These are phyloP conservation scores for Chelon labrosus DNA, from an alignment of 2,797 vertebrate species.

Conservation along the genomic window DNA sequence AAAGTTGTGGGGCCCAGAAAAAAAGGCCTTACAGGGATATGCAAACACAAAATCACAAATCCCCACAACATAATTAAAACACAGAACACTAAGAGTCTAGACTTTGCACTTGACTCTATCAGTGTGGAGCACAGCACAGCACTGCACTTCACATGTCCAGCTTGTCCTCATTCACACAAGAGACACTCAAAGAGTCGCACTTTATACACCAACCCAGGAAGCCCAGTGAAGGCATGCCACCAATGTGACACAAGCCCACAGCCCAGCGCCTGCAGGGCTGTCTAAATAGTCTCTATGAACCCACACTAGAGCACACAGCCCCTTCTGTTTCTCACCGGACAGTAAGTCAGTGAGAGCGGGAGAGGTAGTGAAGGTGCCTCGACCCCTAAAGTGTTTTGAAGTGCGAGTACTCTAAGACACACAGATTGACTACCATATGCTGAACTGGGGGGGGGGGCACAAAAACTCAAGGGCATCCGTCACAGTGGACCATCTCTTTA, in stretches of 20 bases:
- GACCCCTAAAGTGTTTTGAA: neutral
- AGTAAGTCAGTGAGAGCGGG: conserved; percentile 8
- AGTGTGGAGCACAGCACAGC: neutral
- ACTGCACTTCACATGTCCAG: conserved; percentile 33
- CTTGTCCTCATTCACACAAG: conserved; percentile 22
- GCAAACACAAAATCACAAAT: no score
- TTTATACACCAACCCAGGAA: conserved; percentile 23
- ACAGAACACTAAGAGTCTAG: neutral
- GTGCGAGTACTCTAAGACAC: neutral
- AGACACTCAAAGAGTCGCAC: conserved; percentile 33
- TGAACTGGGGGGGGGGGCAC: neutral
- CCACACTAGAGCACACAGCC: conserved; percentile 45
- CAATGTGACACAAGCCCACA: conserved; percentile 52
- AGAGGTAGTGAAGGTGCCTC: neutral
- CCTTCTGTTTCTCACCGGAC: conserved; percentile 38
- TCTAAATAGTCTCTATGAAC: conserved; percentile 47
- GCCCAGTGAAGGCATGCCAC: conserved; percentile 42
- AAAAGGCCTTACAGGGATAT: no score
- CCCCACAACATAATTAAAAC: neutral
- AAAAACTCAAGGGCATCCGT: neutral
- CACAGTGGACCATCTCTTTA: no score
- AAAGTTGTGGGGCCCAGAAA: no score
- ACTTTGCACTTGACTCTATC: conserved; percentile 35
- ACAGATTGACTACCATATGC: neutral
- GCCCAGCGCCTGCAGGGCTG: conserved; percentile 30